Conservation (phyloP, 2,797 vertebrate species). For the Steatocranus sp. region DNA sequence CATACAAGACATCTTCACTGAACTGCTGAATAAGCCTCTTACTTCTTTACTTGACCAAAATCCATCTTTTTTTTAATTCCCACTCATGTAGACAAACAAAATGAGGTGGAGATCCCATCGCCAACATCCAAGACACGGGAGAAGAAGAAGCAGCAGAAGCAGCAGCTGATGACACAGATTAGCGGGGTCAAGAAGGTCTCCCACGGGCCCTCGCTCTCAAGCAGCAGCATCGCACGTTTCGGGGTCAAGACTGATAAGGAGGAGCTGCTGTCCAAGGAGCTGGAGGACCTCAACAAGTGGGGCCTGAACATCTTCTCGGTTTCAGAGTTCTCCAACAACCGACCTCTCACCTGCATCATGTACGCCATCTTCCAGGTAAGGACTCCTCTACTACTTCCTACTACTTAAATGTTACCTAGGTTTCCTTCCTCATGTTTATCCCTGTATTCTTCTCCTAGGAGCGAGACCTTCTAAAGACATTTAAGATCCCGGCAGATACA, state of each 20-base stretch:
- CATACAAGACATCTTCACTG: not conserved
- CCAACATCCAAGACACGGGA: constrained; percentile 93
- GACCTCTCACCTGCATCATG: constrained; percentile 98
- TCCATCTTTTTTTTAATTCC: rapidly evolving
- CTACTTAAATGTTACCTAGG: rapidly evolving
- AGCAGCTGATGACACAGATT: constrained; percentile 98
- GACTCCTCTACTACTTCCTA: not conserved
- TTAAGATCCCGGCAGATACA: constrained; percentile 91
- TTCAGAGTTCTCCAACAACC: constrained; percentile 87
- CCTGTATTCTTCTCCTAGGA: constrained; percentile 71
- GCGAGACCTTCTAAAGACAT: constrained; percentile 92
- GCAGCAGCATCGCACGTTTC: constrained; percentile 90
- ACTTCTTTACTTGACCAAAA: not conserved
- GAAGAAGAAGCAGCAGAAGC: constrained; percentile 90
- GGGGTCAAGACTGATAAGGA: constrained; percentile 96
- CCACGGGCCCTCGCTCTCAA: constrained; percentile 89
- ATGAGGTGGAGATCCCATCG: constrained; percentile 96
- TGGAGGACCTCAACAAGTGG: constrained; percentile 98
- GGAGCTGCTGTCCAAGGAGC: constrained; percentile 93
- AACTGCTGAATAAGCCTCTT: not conserved
- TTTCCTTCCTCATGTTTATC: not conserved
- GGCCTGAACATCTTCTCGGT: constrained; percentile 98
- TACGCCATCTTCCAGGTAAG: constrained; percentile 97
- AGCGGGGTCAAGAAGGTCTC: constrained; percentile 96
- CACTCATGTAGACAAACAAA: constrained; percentile 88